These are phyloP conservation scores for Tenrec ecaudatus DNA, from an alignment of 2,113 vertebrate genomes.

Conservation along the genomic window DNA sequence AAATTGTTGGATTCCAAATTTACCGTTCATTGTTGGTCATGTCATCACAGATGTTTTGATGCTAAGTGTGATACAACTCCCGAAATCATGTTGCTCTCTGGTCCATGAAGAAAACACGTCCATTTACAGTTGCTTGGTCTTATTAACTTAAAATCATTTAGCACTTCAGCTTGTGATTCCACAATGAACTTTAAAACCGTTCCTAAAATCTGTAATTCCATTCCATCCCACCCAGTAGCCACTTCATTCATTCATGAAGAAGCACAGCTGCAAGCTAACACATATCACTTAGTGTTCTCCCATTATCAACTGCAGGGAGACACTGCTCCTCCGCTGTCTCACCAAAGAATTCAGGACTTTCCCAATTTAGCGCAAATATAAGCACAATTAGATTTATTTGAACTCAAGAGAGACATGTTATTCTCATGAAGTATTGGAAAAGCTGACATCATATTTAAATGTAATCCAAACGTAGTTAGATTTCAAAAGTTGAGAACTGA, in stretches of 20 bases:
- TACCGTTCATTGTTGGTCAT: neutral
- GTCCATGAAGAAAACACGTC: neutral
- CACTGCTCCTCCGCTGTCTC: constrained; percentile 9
- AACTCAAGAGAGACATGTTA: constrained; percentile 81
- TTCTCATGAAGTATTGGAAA: constrained; percentile 88
- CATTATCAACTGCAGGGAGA: constrained; percentile 48
- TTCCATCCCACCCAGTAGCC: neutral
- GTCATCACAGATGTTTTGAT: neutral
- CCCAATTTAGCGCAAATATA: constrained; percentile 75
- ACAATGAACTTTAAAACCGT: neutral
- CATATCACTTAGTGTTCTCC: neutral
- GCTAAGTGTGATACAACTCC: neutral
- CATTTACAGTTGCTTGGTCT: neutral
- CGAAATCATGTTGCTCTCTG: neutral
- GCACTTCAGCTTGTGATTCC: neutral
- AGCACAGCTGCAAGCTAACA: neutral
- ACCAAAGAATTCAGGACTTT: constrained; percentile 73
- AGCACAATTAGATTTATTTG: constrained; percentile 82
- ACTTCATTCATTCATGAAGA: neutral
- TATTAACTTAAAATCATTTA: neutral
- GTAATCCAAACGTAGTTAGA: constrained; percentile 81
- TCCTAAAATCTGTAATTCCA: neutral
- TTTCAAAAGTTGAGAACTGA: constrained; percentile 83
- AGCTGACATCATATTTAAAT: constrained; percentile 85
- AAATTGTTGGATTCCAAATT: neutral